Base-by-base conservation (phyloP, 2,113 vertebrate genomes). In the Tichodroma muraria region DNA sequence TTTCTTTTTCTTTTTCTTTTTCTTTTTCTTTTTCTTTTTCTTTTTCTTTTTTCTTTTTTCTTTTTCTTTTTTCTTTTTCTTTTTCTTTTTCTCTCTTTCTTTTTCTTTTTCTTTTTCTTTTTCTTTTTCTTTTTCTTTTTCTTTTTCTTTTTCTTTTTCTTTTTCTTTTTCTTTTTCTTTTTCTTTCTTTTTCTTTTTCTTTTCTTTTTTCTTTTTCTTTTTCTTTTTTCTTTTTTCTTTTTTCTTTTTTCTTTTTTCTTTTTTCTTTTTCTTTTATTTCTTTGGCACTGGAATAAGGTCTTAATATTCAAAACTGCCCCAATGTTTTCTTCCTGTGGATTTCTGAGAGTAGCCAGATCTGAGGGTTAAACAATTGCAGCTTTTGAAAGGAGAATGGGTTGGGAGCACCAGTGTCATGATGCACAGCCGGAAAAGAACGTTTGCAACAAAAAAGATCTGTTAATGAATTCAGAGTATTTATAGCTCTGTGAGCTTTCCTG, bases 391-490 rank as follows among this genome's bases (percentile, higher is more conserved):
- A 83, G 95, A 92, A 85, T 19, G 85, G 77, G 77, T 45, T 50
- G 75, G 82, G 80, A 94, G 63, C 65, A 90, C 63, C 95, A 95
- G 80, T 90, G 91, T 88, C 94, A 88, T 89, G 95, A 94, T 92
- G 71, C 71, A 19, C 77, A 80, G 90, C 85, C 84, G 38, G 95
- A 93, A 96, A 96, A 96, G 90, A 92, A 77, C 91, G 89, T 95
- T 86, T 93, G 66, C 44, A 90, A 80, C 93, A 91, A 92, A 90
- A 89, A 96, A 88, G 88, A 95, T 96, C 95, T 96, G 85, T 96
- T 96, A 93, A 96, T 97, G 94, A 93, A 95, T 96, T 94, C 93
- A 27, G 80, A 59, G 91, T 96, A 97, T 97, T 96, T 97, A 96
- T 97, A 96, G 95, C 91, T 75, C 85, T 75, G 80, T 66, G 93